Evolutionary conservation across 2,797 vertebrate species (phyloP).

Genomic region (Chrysocyon brachyurus): DNA sequence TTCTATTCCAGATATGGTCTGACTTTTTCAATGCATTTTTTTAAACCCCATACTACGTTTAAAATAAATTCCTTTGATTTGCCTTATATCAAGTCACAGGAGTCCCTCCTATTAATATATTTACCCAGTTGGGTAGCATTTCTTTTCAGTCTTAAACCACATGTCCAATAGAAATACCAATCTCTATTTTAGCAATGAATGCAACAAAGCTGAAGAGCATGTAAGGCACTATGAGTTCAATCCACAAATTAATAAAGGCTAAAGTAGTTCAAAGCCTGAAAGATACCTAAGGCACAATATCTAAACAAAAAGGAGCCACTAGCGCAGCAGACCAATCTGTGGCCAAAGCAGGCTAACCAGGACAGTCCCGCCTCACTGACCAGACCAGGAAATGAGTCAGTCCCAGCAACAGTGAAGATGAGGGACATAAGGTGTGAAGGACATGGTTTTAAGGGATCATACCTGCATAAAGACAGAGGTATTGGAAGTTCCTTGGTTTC

Average conservation of each 20-base stretch:
- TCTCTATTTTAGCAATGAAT: not conserved
- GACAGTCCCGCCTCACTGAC: not conserved
- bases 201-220: not conserved
- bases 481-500: not conserved
- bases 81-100: not conserved
- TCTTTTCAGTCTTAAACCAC: constrained; percentile 27
- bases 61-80: constrained; percentile 61
- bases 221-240: not conserved
- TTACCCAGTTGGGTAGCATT: not conserved
- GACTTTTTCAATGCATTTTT: constrained; percentile 55
- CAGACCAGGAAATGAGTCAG: not conserved
- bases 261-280: not conserved
- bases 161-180: constrained; percentile 20
- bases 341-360: not conserved
- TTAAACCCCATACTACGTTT: constrained; percentile 17
- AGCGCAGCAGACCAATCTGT: not conserved
- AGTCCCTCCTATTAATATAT: not conserved
- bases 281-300: not conserved
- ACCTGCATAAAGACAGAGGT: not conserved
- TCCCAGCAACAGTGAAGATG: not conserved
- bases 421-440: not conserved
- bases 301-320: not conserved
- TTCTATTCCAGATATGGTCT: not conserved
- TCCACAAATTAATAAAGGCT: constrained; percentile 24
- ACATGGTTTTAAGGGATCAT: not conserved